phyloP scores from a whole-genome alignment of 2,888 invertebrate species.

The Adelphocoris suturalis region DNA sequence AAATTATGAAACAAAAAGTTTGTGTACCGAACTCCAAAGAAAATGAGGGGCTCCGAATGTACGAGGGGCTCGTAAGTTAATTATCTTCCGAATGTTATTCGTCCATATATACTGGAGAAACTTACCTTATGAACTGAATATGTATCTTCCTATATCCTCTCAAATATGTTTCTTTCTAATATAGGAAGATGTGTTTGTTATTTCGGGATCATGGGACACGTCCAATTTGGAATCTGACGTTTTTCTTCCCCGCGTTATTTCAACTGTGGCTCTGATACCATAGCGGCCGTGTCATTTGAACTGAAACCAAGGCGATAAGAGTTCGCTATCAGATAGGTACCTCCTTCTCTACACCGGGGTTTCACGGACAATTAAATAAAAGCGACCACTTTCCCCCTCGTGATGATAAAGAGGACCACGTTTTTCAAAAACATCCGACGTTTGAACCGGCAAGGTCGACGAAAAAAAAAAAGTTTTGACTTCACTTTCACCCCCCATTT shows the following conservation, averaged over 20 bases:
- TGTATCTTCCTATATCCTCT: no score
- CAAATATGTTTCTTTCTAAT: no score
- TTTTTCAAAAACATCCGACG: neutral
- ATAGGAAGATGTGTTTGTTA: no score
- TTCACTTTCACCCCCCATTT: neutral
- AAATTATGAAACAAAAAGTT: no score
- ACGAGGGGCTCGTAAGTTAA: no score
- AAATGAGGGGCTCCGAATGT: no score
- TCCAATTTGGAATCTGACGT: no score
- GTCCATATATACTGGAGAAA: no score
- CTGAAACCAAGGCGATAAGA: conserved; percentile 11
- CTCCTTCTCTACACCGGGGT: neutral
- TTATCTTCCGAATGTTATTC: no score
- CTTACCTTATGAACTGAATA: no score
- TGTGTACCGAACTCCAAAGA: no score
- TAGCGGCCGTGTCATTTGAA: neutral
- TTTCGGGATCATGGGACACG: no score
- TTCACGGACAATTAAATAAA: neutral
- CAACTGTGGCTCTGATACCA: neutral
- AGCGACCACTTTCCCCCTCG: neutral
- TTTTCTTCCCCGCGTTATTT: neutral
- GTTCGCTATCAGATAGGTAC: neutral
- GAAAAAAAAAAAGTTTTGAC: neutral
- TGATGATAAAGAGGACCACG: neutral
- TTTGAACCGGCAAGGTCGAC: neutral